Evolutionary conservation across 2,113 vertebrate genomes (phyloP), one percentile per base, ranked within the genome.

Genomic region (Sylvietta virens): DNA sequence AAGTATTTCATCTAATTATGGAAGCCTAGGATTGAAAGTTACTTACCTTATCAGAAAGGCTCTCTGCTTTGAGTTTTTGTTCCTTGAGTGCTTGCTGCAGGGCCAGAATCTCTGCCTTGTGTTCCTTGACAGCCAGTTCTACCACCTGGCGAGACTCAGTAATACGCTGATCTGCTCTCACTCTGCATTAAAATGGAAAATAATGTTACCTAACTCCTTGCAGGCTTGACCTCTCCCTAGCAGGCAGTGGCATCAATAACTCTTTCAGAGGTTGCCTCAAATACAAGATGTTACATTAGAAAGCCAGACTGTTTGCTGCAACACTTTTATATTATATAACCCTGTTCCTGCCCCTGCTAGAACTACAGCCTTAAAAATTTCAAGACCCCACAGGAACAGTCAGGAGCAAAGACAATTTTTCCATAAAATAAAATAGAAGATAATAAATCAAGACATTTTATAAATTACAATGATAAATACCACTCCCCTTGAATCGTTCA

Each of bases 1-100:
- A 94, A 56, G 22, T 50, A 71, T 54, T 76, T 78, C 3, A 39
- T 56, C 56, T 54, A 57, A 86, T 90, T 74, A 79, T 10, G 17
- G 53, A 87, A 77, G 48, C 11, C 71, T n/a, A 70, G 39, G 69
- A n/a, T 72, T 80, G 42, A 53, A 35, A n/a, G 37, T 72, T 14
- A 66, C 98, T 96, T 83, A 99, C 99, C 88, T 99, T 99, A 97
- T 99, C 99, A 10, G 99, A 98, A 28, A 99, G 99, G 95, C 99
- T 99, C 97, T 99, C 99, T 0, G 99, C 99, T 97, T 99, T 99
- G 60, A 99, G 98, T 90, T 99, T 99, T 97, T 99, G 99, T 86
- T 99, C 99, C 89, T 99, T 99, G 57, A 99, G 98, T n/a, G 99
- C 98, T 97, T 99, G 99, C 96, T 99, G 99, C 92, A 99, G 98